Evolutionary conservation across 2,113 vertebrate species (phyloP), one percentile per base, ranked within the genome.

Genomic region (Orthonyx spaldingii): DNA sequence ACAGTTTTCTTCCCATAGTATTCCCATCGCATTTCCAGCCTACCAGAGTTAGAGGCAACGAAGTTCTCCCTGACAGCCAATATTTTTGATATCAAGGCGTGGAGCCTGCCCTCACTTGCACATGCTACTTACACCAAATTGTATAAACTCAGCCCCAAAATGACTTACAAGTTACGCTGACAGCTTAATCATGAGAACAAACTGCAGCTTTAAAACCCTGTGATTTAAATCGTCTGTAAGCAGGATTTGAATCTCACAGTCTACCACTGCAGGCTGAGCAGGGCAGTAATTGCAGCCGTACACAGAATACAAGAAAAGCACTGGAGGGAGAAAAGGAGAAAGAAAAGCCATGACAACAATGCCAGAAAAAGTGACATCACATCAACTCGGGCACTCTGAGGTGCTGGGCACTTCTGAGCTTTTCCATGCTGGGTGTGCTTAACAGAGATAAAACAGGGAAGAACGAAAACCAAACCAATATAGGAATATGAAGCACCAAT

Each of bases 301-400:
- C 64, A 49, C 47, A 74, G 60, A 89, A 88, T 26, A 86, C 50
- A 93, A 89, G 79, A 68, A 95, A 70, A 85, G 49, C 56, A 86
- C 8, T 3, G 0, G 16, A 30, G 32, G 12, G 5, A 3, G 1
- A 32, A 16, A 13, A 10, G 20, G 22, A 3, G 4, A 21, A 28
- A 61, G 5, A 33, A 84, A 85, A 69, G 16, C 44, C 8, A 19
- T 55, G 39, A 84, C 46, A 95, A 86, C 23, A 84, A 65, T 66
- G 42, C 33, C 52, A 92, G 46, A 52, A 91, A 66, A 83, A 77
- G 46, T 47, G 88, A 92, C 69, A 24, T 21, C 52, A 7, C 55
- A 56, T 61, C 50, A 74, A 35, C 30, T 77, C 83, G 59, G 63
- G 55, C 52, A 42, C 86, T 77, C 13, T 20, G 26, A 81, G 79